These are phyloP conservation scores for Galerucella calmariensis DNA, from an alignment of 2,888 invertebrate genomes.

Conservation along the genomic window DNA sequence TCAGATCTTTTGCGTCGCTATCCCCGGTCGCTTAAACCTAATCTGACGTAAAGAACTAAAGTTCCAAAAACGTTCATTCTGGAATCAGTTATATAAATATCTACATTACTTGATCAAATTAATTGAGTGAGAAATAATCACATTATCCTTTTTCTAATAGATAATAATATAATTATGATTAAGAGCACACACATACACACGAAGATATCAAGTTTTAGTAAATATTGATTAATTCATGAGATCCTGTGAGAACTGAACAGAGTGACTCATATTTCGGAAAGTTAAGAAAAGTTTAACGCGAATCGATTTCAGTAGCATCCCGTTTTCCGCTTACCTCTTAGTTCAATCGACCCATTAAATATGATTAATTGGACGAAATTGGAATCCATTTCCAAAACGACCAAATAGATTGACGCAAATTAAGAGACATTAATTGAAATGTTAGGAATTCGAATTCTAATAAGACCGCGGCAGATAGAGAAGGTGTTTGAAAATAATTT, in stretches of 20 bases:
- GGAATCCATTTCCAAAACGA: constrained; percentile 7
- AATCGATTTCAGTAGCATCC: constrained; percentile 10
- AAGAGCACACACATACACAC: not conserved
- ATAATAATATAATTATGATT: not conserved
- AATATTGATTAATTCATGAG: constrained; percentile 6
- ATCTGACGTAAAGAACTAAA: too few relatives aligned
- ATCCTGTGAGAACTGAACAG: not conserved
- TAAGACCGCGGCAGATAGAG: too few relatives aligned
- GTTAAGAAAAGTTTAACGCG: not conserved
- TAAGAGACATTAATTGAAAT: not conserved
- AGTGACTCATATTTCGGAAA: not conserved
- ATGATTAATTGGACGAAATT: constrained; percentile 23
- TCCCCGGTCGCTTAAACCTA: too few relatives aligned
- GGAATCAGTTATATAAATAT: too few relatives aligned
- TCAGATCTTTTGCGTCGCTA: too few relatives aligned
- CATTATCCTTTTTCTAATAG: not conserved
- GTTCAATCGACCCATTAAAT: constrained; percentile 22
- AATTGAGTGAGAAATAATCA: too few relatives aligned
- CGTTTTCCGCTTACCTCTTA: constrained; percentile 15
- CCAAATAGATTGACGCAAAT: not conserved
- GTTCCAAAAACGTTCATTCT: too few relatives aligned
- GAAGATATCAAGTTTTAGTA: not conserved
- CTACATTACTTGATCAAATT: too few relatives aligned
- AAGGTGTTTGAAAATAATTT: too few relatives aligned
- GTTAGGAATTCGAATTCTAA: not conserved